Evolutionary conservation across 2,888 invertebrate species (phyloP).

Genomic region (Heliothis peltigera): DNA sequence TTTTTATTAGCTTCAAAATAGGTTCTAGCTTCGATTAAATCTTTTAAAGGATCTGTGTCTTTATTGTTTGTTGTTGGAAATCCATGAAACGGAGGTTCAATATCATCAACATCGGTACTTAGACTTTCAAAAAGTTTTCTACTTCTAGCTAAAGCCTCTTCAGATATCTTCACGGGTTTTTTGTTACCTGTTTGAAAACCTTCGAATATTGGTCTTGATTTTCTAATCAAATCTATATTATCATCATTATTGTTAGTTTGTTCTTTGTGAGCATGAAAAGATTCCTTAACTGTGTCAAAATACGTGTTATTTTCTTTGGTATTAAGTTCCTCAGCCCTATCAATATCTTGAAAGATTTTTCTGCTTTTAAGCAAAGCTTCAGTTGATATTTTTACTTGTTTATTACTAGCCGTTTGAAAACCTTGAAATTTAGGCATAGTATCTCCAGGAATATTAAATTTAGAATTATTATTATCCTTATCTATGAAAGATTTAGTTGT

Average conservation of each 20-base stretch:
- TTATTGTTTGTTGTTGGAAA: constrained; percentile 70
- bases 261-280: background rate
- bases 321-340: constrained; percentile 13
- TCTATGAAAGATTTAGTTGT: background rate
- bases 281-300: background rate
- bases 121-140: constrained; percentile 69
- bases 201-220: constrained; percentile 38
- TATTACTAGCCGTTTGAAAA: constrained; percentile 78
- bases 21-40: constrained; percentile 69
- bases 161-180: constrained; percentile 69
- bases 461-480: background rate
- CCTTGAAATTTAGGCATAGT: constrained; percentile 45
- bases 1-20: constrained; percentile 70
- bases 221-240: background rate
- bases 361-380: constrained; percentile 70
- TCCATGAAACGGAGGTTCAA: constrained; percentile 43
- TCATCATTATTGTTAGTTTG: background rate
- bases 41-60: constrained; percentile 65
- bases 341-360: constrained; percentile 62
- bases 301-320: background rate
- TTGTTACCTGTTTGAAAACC: constrained; percentile 76
- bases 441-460: constrained; percentile 15
- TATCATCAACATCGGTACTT: constrained; percentile 25
- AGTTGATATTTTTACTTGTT: constrained; percentile 65
- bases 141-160: constrained; percentile 74